phyloP scores from a whole-genome alignment of 2,888 invertebrate species.

The Drosophila limbata region DNA sequence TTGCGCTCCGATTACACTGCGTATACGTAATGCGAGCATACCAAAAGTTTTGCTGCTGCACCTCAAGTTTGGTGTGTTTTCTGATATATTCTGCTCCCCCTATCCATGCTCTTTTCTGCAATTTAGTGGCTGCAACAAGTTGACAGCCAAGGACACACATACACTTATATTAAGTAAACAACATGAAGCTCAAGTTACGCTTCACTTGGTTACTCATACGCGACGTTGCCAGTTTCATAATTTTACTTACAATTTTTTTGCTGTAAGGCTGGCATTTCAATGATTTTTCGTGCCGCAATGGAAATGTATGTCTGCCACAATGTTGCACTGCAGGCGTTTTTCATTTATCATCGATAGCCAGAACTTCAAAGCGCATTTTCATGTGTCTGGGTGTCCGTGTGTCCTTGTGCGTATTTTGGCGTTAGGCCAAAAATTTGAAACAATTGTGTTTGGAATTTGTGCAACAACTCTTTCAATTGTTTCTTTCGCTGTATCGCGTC shows the following conservation, averaged over 20 bases:
- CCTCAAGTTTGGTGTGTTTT: constrained; percentile 28
- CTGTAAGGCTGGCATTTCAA: constrained; percentile 34
- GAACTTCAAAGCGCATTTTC: constrained; percentile 13
- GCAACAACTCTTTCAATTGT: constrained; percentile 38
- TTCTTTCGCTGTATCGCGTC: constrained; percentile 7
- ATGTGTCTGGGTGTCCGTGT: background rate
- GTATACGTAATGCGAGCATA: constrained; percentile 52
- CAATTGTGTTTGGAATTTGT: constrained; percentile 21
- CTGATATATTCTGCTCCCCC: background rate
- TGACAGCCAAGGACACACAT: constrained; percentile 24
- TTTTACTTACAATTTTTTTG: constrained; percentile 26
- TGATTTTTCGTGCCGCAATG: constrained; percentile 5
- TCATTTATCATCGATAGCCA: constrained; percentile 55
- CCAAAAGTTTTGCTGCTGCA: constrained; percentile 44
- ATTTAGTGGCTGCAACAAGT: constrained; percentile 65
- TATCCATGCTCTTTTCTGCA: constrained; percentile 3
- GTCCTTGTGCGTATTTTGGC: constrained; percentile 10
- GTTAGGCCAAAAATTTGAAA: constrained; percentile 22
- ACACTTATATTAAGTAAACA: constrained; percentile 34
- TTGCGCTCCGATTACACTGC: constrained; percentile 66
- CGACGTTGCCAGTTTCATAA: constrained; percentile 52
- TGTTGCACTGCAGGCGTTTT: constrained; percentile 48
- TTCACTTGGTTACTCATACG: constrained; percentile 54
- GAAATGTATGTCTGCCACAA: constrained; percentile 14
- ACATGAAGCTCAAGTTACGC: constrained; percentile 47